Evolutionary conservation across 2,888 invertebrate genomes (phyloP).

Genomic region (Microdon myrmicae): DNA sequence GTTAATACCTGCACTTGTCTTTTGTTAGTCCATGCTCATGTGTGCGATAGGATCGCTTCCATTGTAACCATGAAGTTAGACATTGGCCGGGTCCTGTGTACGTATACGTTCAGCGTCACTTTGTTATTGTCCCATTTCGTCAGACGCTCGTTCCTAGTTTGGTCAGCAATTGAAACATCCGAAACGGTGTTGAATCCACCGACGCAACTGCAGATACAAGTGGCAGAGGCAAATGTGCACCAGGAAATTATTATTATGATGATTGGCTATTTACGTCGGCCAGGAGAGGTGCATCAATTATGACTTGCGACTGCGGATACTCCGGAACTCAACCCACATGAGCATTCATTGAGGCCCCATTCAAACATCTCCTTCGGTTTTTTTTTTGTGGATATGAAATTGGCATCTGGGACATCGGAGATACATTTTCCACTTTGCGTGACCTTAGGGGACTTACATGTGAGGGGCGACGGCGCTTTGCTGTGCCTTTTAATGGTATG

Average conservation of each 20-base stretch:
- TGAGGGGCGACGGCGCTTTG: too few relatives aligned
- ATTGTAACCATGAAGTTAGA: constrained; percentile 37
- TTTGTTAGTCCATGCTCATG: constrained; percentile 48
- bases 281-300: constrained; percentile 30
- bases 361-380: too few relatives aligned
- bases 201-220: constrained; percentile 43
- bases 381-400: too few relatives aligned
- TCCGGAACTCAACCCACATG: constrained; percentile 33
- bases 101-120: constrained; percentile 45
- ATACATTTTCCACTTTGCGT: too few relatives aligned
- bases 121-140: constrained; percentile 36
- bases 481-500: too few relatives aligned
- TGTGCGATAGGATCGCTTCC: constrained; percentile 47
- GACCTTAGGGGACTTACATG: too few relatives aligned
- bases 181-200: constrained; percentile 45
- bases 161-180: constrained; percentile 38
- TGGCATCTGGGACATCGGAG: too few relatives aligned
- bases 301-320: constrained; percentile 28
- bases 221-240: constrained; percentile 35
- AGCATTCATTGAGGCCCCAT: too few relatives aligned
- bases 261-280: constrained; percentile 40
- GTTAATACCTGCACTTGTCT: constrained; percentile 53
- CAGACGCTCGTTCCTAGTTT: constrained; percentile 3
- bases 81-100: constrained; percentile 43
- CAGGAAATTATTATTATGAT: constrained; percentile 49